phyloP scores from a whole-genome alignment of 2,888 invertebrate genomes.

The Actias luna region DNA sequence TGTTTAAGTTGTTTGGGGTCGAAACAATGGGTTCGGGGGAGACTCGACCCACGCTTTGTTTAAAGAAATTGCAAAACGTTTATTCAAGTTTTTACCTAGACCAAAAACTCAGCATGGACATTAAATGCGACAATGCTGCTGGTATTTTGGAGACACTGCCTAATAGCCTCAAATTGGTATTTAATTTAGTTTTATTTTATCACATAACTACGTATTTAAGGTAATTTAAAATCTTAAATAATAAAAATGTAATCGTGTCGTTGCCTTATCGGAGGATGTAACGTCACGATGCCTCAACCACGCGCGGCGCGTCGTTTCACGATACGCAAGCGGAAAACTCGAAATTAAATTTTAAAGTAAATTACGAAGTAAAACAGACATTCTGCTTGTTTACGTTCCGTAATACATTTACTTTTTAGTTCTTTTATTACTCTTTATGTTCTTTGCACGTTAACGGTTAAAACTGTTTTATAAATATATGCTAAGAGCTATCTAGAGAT shows the following conservation, averaged over 20 bases:
- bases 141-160: no score
- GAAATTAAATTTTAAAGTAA: slow-evolving; percentile 23
- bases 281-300: neutral
- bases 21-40: no score
- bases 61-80: no score
- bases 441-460: neutral
- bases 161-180: no score
- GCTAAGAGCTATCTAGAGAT: neutral
- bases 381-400: slow-evolving; percentile 16
- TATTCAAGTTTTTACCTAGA: no score
- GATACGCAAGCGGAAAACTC: slow-evolving; percentile 19
- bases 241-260: neutral
- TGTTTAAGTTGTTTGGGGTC: no score
- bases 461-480: neutral
- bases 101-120: no score
- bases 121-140: no score
- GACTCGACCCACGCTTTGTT: no score
- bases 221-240: neutral
- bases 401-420: slow-evolving; percentile 4
- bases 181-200: no score
- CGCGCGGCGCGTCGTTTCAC: neutral
- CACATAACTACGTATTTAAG: no score
- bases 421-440: slow-evolving; percentile 5
- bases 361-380: slow-evolving; percentile 20
- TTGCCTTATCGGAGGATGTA: neutral